Evolutionary conservation across 2,113 vertebrate species (phyloP).

Genomic region (Sinocyclocheilus rhinocerous): DNA sequence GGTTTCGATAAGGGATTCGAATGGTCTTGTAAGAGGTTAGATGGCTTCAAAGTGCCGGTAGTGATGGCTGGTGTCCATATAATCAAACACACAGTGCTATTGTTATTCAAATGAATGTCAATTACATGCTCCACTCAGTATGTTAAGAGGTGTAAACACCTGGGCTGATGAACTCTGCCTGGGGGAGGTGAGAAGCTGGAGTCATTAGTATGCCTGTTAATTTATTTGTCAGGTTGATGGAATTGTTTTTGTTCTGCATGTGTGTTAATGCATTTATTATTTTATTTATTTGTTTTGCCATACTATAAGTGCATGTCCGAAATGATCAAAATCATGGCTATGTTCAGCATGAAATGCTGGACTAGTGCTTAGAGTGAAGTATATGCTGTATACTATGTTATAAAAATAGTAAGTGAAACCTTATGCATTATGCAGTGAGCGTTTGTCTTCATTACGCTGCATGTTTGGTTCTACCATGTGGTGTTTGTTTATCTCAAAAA

Average conservation of each 20-base stretch:
- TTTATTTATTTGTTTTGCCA: not conserved
- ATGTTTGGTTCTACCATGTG: not conserved
- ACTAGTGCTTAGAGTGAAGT: not conserved
- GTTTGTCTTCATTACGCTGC: not conserved
- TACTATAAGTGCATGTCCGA: not conserved
- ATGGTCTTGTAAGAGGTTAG: conserved; percentile 21
- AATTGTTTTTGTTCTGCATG: not conserved
- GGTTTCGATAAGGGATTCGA: not conserved
- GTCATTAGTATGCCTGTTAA: conserved; percentile 22
- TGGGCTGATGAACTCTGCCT: conserved; percentile 38
- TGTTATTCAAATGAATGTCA: conserved; percentile 43
- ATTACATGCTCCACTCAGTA: conserved; percentile 33
- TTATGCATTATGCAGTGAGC: not conserved
- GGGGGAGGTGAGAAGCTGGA: not conserved
- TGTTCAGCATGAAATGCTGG: not conserved
- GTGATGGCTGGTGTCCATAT: conserved; percentile 8
- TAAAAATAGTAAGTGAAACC: not conserved
- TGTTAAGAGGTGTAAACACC: conserved; percentile 35
- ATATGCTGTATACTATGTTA: not conserved
- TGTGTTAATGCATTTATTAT: not conserved
- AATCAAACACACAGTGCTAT: conserved; percentile 35
- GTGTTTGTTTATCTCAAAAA: not conserved
- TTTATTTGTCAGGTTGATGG: conserved; percentile 37
- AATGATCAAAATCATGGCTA: not conserved
- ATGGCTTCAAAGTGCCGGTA: not conserved